Base-by-base conservation (phyloP, 2,888 invertebrate species). In the Chrysomela aeneicollis region DNA sequence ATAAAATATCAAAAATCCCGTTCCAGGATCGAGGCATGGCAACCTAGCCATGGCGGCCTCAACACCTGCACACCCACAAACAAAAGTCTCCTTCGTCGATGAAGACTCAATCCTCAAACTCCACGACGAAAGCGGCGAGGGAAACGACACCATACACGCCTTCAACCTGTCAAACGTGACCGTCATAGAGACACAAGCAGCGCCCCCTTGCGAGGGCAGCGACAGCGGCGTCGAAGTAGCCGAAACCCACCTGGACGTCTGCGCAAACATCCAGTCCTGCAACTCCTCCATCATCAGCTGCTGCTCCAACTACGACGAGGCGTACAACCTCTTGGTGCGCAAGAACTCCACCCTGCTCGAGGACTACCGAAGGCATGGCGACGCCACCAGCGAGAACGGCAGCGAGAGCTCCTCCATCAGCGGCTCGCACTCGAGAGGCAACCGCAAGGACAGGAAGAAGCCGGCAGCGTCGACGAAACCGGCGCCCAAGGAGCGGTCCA, bases 201-300 rank as follows among this genome's bases (percentile, higher is more conserved):
- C 58, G 26, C 60, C 63, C 19, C 78, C 78, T 12, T 82, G 87
- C 67, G 91, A 92, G 67, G 92, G 93, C 63, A 92, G 92, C 79
- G 93, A 93, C 77, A 93, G 93, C 76, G 93, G 93, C 4, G 90
- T 93, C 15, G 93, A 93, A 76, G 90, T 92, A 1, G 80, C 84
- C 63, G 84, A 84, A 53, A 84, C n/a, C n/a, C n/a, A 68, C 74
- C 79, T 54, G 53, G 74, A 77, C 37, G 21, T 19, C 15, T 84
- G 84, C 55, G 69, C 64, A n/a, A n/a, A n/a, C n/a, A n/a, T n/a
- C n/a, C 85, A 88, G 2, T 92, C 92, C 17, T 92, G 92, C 77
- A 91, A 91, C 71, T 92, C 92, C 46, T 92, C 92, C 69, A 87
- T 92, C 66, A 89, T 91, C 19, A 92, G 92, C 67, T 92, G 90